Evolutionary conservation across 2,797 vertebrate species (phyloP).

Genomic region (Petrocephalus schoutedeni): DNA sequence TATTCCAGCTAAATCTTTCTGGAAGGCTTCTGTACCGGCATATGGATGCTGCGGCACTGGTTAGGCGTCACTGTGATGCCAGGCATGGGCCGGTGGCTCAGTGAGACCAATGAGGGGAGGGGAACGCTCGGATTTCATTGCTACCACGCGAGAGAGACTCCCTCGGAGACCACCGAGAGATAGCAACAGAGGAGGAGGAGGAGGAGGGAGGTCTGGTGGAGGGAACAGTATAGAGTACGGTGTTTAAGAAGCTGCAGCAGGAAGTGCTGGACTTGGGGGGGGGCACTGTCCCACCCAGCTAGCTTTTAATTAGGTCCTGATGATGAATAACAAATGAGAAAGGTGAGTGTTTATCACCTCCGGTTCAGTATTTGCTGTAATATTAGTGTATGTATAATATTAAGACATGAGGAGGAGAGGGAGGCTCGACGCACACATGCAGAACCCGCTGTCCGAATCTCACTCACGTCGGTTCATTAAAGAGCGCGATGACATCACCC

Average conservation of each 20-base stretch:
- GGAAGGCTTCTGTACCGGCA: neutral
- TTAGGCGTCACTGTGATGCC: neutral
- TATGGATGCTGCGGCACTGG: neutral
- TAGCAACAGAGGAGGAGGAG: neutral
- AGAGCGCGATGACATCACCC: neutral
- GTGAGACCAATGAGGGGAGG: neutral
- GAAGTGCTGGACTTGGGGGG: neutral
- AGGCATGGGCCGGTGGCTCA: neutral
- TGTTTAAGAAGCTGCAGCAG: neutral
- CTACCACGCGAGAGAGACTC: neutral
- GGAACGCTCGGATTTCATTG: neutral
- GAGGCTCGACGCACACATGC: neutral
- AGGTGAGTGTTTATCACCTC: neutral
- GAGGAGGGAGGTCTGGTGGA: neutral
- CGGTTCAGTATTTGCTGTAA: neutral
- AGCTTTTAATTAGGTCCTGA: slow-evolving; percentile 19
- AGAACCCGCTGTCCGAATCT: neutral
- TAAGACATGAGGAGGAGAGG: neutral
- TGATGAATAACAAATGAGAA: slow-evolving; percentile 13
- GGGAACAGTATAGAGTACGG: neutral
- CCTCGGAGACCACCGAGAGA: neutral
- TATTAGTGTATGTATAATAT: slow-evolving; percentile 10
- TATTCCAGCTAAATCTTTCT: neutral
- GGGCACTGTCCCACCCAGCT: neutral
- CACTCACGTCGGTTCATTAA: neutral